phyloP scores from a whole-genome alignment of 2,888 invertebrate species.

The Callinectes sapidus region DNA sequence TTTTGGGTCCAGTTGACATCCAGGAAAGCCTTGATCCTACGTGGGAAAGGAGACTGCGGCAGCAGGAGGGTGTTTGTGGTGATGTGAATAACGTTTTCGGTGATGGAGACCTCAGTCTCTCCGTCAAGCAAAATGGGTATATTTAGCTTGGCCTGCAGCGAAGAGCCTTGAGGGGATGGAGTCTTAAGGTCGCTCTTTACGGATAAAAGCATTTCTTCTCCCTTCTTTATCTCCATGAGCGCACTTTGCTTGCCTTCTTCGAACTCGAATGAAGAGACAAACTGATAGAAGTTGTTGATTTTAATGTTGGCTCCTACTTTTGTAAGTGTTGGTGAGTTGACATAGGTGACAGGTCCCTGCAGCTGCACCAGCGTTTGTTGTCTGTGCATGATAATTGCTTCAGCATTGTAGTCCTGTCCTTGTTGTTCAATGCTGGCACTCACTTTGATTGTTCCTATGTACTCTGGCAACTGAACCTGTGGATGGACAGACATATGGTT shows the following conservation, averaged over 20 bases:
- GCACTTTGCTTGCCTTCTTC: constrained; percentile 36
- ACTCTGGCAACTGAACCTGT: constrained; percentile 44
- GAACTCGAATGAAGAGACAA: background rate
- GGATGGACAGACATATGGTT: background rate
- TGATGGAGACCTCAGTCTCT: constrained; percentile 12
- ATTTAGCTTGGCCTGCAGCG: background rate
- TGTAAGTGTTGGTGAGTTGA: background rate
- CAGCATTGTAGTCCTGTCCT: constrained; percentile 22
- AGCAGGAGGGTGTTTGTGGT: constrained; percentile 36
- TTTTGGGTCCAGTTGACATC: constrained; percentile 40
- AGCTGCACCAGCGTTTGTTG: background rate
- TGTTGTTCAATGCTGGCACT: background rate
- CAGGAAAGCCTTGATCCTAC: constrained; percentile 41
- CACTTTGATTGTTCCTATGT: constrained; percentile 45
- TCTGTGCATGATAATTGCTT: constrained; percentile 17
- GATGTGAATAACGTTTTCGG: background rate
- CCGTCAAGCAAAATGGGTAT: constrained; percentile 15
- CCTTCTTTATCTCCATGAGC: constrained; percentile 37
- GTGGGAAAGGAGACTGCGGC: constrained; percentile 23
- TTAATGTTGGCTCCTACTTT: constrained; percentile 36
- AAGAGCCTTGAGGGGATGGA: background rate
- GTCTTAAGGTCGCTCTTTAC: background rate
- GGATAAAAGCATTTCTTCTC: constrained; percentile 8
- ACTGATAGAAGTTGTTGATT: constrained; percentile 4
- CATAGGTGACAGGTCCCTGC: constrained; percentile 38